Base-by-base conservation (phyloP, 2,888 invertebrate species). In the Asteroscopus sphinx region DNA sequence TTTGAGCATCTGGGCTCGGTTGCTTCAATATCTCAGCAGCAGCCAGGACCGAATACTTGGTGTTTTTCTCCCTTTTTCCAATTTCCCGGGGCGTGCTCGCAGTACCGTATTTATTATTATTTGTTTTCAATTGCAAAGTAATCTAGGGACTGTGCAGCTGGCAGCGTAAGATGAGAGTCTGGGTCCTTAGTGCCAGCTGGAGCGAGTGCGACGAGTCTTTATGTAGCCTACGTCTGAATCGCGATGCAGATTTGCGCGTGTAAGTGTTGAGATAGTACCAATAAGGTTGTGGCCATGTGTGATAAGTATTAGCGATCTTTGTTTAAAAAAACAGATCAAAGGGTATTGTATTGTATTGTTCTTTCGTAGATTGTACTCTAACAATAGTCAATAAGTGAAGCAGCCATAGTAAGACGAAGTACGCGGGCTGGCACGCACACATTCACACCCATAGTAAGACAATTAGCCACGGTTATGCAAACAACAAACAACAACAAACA, bases 101-200 rank as follows among this genome's bases (percentile, higher is more conserved):
- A 83, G 82, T 81, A 80, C 80, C 80, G 85, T 92, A 91, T 93
- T 93, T 93, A 92, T 92, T 92, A 90, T 92, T 92, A 92, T 93
- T 93, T 92, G 92, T 92, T 92, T 92, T 92, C 92, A 92, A 92
- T 93, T 91, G 92, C 91, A 88, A 90, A 92, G 90, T 90, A 92
- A 92, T 92, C 92, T 91, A 85, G 81, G 87, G 87, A 82, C 86
- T 86, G 85, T 85, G 90, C 91, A 91, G 91, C 89, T 91, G 91
- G 84, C 74, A 71, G 67, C 65, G 73, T 79, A 82, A 89, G 87
- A 86, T 82, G 85, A 79, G 79, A 64, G 76, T 53, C 76, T 66
- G 41, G 64, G 41, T 32, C 40, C 54, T 61, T 45, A 44, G 60
- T 60, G 61, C 33, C 35, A 53, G 41, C 41, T 9, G 51, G 37